A percentile compares a stretch with the other conserved stretches of the same genome.
Conservation (phyloP, 2,113 vertebrate species). For the Dipodomys ordii region DNA sequence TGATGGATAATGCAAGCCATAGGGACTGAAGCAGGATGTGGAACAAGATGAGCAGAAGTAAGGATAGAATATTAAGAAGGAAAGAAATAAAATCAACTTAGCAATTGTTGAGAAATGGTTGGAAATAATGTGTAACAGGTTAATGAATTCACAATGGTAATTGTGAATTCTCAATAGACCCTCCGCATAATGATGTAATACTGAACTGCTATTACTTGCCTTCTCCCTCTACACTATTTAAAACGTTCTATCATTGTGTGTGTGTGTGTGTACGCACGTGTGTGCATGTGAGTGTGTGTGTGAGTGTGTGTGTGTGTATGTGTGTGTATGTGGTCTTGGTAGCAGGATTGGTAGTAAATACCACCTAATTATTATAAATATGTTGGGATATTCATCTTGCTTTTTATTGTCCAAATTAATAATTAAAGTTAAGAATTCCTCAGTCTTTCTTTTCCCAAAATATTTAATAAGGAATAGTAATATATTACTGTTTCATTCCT, state of each 20-base stretch:
- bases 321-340: not conserved
- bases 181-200: not conserved
- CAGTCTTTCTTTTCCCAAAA: slow-evolving; percentile 41
- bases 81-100: slow-evolving; percentile 27
- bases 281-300: not conserved
- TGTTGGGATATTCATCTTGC: not conserved
- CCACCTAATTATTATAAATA: not conserved
- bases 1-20: not conserved
- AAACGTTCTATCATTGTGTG: too few species aligned
- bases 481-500: not conserved
- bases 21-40: not conserved
- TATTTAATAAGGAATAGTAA: slow-evolving; percentile 43
- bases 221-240: slow-evolving; percentile 29
- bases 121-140: not conserved
- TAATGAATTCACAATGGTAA: not conserved
- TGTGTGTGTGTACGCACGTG: rapidly evolving
- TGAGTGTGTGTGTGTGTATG: not conserved
- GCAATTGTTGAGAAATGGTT: not conserved
- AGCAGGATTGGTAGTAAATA: not conserved
- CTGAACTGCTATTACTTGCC: not conserved
- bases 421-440: slow-evolving; percentile 14
- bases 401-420: slow-evolving; percentile 41
- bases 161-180: not conserved
- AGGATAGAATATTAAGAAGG: not conserved
- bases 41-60: not conserved